Evolutionary conservation across 2,888 invertebrate genomes (phyloP).

Genomic region (Orthonevra nobilis): DNA sequence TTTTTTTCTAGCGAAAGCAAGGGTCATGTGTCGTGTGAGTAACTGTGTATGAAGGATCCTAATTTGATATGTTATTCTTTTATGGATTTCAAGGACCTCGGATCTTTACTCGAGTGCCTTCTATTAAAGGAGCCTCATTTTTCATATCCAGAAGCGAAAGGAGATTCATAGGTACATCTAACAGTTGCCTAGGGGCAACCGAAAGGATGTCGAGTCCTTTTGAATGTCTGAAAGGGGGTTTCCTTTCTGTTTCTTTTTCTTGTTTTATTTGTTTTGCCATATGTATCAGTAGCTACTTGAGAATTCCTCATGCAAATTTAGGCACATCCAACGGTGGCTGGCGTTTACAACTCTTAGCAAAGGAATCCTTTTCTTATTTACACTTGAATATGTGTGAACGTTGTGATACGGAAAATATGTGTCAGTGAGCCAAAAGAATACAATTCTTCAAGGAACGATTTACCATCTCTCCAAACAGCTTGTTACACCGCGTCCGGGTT

Average conservation of each 20-base stretch:
- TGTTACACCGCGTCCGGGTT: neutral
- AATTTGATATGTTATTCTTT: slow-evolving; percentile 62
- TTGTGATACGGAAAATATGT: slow-evolving; percentile 39
- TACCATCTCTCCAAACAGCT: slow-evolving; percentile 32
- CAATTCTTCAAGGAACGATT: slow-evolving; percentile 43
- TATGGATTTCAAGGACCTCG: slow-evolving; percentile 37
- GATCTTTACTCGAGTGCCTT: slow-evolving; percentile 11
- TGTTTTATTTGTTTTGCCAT: too few relatives aligned
- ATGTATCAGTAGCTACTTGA: slow-evolving; percentile 13
- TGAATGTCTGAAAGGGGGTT: slow-evolving; percentile 45
- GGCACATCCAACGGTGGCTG: slow-evolving; percentile 38
- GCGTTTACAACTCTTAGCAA: slow-evolving; percentile 60
- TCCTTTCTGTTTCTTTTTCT: too few relatives aligned
- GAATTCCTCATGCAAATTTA: slow-evolving; percentile 60
- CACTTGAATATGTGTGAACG: slow-evolving; percentile 41
- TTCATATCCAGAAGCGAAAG: neutral
- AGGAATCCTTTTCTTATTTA: slow-evolving; percentile 61
- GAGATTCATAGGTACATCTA: too few relatives aligned
- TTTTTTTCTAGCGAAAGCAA: too few relatives aligned
- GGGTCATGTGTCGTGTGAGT: slow-evolving; percentile 9
- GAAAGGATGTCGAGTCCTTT: slow-evolving; percentile 55
- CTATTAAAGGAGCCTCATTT: slow-evolving; percentile 20
- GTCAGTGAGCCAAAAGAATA: slow-evolving; percentile 61
- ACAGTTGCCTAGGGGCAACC: too few relatives aligned
- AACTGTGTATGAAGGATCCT: slow-evolving; percentile 17